Percentiles rank a stretch among this genome's conserved stretches.
These are phyloP conservation scores for Coelogynopora nodosa DNA, from an alignment of 2,888 invertebrate genomes.

Conservation along the genomic window DNA sequence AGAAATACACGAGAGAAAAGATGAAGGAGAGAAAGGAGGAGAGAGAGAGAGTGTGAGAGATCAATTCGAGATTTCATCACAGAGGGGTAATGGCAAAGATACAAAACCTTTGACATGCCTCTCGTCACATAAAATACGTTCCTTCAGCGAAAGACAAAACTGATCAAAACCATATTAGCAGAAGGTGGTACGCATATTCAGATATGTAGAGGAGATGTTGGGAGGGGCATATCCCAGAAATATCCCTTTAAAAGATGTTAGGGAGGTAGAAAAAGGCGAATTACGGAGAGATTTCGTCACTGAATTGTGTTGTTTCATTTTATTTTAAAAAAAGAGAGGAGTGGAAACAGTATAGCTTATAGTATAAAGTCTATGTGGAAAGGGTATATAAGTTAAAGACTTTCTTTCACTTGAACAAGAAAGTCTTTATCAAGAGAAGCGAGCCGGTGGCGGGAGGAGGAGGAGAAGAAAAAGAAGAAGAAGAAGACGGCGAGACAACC, in stretches of 20 bases:
- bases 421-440: background rate
- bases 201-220: background rate
- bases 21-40: background rate
- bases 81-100: background rate
- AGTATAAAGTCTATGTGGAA: too few species aligned
- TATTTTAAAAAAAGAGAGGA: background rate
- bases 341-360: background rate
- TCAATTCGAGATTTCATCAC: background rate
- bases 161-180: background rate
- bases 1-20: too few species aligned
- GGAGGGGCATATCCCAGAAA: background rate
- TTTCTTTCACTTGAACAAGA: background rate
- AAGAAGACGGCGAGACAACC: too few species aligned
- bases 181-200: background rate
- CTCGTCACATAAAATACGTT: background rate
- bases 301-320: background rate
- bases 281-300: background rate
- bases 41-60: background rate
- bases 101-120: background rate
- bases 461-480: too few species aligned
- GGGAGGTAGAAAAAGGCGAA: background rate
- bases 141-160: background rate
- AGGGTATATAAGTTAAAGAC: background rate
- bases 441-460: background rate
- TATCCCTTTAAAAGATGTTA: background rate